Evolutionary conservation across 2,113 vertebrate genomes (phyloP), one percentile per base, ranked within the genome.

Genomic region (Erpornis zantholeuca): DNA sequence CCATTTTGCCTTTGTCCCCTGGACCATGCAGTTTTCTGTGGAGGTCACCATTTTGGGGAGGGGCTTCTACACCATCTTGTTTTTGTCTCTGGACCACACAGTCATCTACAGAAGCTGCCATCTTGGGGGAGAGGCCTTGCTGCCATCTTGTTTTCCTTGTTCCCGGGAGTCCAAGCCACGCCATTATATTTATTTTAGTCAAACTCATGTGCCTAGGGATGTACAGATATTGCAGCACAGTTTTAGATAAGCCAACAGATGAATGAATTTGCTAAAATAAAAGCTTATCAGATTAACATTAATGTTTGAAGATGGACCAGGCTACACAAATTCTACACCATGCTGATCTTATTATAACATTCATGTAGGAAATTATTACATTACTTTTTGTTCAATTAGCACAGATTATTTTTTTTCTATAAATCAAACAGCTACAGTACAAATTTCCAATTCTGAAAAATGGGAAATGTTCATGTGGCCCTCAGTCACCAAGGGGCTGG

Each of bases 261-360:
- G 10, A 86, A 68, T 49, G 23, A 23, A 87, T 79, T 87, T 82
- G 24, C 16, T 65, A 59, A 92, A 94, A 73, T 44, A 47, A 77
- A 59, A 76, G 5, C 1, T 63, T 84, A 52, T 42, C 10, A 71
- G 27, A 50, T 80, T 80, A 88, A 59, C 10, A 4, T 50, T 69
- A 52, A 59, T 36, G 2, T 69, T 54, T 81, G 45, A 73, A 80
- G 45, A 54, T 66, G 68, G 56, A 61, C 13, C 9, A 38, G 29
- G 5, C 33, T 91, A 54, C 15, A 22, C 17, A 47, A 56, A 79
- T 61, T 72, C 31, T 82, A n/a, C 4, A 49, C 9, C 7, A 50
- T 36, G 19, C 33, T 35, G 77, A 49, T 49, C 5, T 40, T 81
- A 60, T 15, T 3, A 82, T 64, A 91, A 49, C 1, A 36, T 19